phyloP scores from a whole-genome alignment of 2,113 vertebrate genomes.

The Stomatorhinus ivindoensis region DNA sequence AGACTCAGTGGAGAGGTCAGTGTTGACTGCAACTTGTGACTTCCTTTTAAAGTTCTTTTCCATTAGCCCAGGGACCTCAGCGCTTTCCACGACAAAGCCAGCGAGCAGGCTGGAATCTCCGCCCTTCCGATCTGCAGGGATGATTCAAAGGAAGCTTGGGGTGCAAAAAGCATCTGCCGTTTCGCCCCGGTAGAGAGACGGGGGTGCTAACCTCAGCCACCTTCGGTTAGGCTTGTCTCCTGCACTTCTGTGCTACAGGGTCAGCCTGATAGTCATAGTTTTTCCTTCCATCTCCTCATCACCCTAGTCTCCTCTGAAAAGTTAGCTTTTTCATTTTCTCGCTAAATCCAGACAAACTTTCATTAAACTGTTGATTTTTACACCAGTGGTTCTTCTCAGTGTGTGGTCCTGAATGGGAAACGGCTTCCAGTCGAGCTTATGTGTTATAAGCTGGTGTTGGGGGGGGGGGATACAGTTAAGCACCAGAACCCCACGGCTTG shows the following conservation, averaged over 20 bases:
- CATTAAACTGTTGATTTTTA: background rate
- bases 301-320: background rate
- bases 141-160: background rate
- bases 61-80: background rate
- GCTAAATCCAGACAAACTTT: background rate
- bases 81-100: background rate
- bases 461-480: background rate
- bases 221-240: background rate
- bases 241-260: background rate
- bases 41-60: slow-evolving; percentile 7
- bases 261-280: background rate
- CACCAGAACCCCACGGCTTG: background rate
- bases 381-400: background rate
- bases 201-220: background rate
- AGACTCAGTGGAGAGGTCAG: background rate
- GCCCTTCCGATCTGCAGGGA: background rate
- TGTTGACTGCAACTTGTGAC: background rate
- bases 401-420: background rate
- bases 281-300: background rate
- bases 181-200: background rate
- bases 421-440: background rate
- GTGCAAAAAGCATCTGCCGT: background rate
- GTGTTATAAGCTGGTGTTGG: background rate
- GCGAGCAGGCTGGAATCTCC: background rate
- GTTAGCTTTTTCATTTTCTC: background rate